Conservation (phyloP, 2,888 invertebrate species). For the Synergus gifuensis region DNA sequence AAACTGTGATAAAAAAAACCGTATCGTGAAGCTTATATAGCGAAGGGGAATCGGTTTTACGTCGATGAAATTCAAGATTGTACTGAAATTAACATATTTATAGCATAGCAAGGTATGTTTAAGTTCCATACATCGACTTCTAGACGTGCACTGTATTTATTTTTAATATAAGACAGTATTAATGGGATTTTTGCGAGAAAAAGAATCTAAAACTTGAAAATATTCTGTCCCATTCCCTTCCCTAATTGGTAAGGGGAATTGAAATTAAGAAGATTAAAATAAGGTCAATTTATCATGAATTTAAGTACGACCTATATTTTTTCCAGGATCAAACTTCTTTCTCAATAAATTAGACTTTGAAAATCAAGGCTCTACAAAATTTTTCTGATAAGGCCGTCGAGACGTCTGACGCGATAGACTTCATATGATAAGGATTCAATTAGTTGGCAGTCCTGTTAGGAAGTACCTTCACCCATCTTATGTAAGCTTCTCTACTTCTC, state of each 20-base stretch:
- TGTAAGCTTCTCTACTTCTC: background rate
- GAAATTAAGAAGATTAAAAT: too few species aligned
- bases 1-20: slow-evolving; percentile 15
- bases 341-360: background rate
- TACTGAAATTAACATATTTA: slow-evolving; percentile 27
- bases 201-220: too few species aligned
- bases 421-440: slow-evolving; percentile 30
- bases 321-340: background rate
- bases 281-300: too few species aligned
- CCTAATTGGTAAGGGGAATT: too few species aligned
- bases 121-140: background rate
- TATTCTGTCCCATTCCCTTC: too few species aligned
- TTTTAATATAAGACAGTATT: background rate
- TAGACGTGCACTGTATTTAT: background rate
- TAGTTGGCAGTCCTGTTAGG: slow-evolving; percentile 15
- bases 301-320: too few species aligned
- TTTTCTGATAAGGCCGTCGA: background rate
- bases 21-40: slow-evolving; percentile 3
- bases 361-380: background rate
- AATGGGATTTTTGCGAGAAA: too few species aligned
- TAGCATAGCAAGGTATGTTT: background rate
- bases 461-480: background rate
- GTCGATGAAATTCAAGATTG: slow-evolving; percentile 10
- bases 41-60: slow-evolving; percentile 1
- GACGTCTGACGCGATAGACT: background rate